Conservation (phyloP, 2,888 invertebrate genomes). For the Amblyjoppa proteus region DNA sequence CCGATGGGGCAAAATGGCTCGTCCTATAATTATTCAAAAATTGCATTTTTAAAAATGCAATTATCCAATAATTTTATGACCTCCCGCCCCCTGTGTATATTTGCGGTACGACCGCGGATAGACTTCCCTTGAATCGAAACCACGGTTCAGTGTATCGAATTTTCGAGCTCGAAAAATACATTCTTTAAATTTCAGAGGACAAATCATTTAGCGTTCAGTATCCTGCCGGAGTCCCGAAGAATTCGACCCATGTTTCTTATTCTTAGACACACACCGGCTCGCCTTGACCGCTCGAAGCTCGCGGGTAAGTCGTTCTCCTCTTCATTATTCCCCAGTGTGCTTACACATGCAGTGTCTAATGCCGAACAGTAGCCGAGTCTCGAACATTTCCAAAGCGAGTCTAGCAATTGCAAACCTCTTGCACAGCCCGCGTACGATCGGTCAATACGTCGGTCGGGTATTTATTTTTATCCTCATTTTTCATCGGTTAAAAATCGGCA, state of each 20-base stretch:
- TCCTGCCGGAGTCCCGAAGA: conserved; percentile 15
- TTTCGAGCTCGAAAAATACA: too few species aligned
- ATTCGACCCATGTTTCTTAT: background rate
- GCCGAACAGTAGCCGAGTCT: background rate
- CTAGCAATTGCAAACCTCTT: background rate
- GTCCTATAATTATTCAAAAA: too few species aligned
- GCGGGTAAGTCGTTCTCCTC: conserved; percentile 16
- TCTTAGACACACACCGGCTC: conserved; percentile 40
- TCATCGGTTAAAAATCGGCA: background rate
- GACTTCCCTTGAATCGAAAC: too few species aligned
- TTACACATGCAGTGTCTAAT: background rate
- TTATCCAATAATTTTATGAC: too few species aligned
- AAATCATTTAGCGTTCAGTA: background rate
- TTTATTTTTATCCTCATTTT: too few species aligned
- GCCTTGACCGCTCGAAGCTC: conserved; percentile 54
- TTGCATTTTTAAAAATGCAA: too few species aligned
- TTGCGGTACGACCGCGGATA: too few species aligned
- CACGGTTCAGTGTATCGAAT: too few species aligned
- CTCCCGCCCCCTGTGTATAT: too few species aligned
- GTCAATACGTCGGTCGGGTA: too few species aligned
- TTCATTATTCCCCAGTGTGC: conserved; percentile 19
- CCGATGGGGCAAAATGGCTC: too few species aligned
- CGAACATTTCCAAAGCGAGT: background rate
- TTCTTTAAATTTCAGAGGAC: background rate
- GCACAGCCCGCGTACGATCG: too few species aligned